Percentiles rank a stretch among this genome's conserved stretches.
These are phyloP conservation scores for Orbicella faveolata DNA, from an alignment of 64 coral and sea anemone species.

Conservation along the genomic window DNA sequence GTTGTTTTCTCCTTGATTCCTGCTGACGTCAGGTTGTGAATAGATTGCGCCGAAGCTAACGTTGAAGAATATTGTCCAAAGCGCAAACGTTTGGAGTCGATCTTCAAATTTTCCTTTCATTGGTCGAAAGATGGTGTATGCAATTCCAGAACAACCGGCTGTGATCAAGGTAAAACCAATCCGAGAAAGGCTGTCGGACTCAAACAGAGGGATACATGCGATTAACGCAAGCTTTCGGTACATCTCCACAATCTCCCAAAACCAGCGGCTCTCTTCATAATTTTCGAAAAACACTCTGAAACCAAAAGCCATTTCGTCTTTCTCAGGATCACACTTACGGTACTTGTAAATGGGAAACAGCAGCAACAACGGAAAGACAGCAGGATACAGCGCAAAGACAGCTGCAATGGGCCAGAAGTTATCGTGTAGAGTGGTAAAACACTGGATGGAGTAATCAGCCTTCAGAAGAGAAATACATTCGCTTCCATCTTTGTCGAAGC, in stretches of 20 bases:
- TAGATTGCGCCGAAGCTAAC: constrained; percentile 4
- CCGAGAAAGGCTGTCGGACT: background rate
- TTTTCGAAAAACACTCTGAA: constrained; percentile 16
- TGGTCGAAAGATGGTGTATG: background rate
- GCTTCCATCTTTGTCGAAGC: background rate
- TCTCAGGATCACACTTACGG: background rate
- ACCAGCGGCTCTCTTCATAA: background rate
- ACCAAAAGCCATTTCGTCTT: background rate
- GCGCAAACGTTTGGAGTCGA: constrained; percentile 7
- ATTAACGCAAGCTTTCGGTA: background rate
- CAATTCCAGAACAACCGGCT: background rate
- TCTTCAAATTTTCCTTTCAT: constrained; percentile 17
- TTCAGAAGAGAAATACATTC: constrained; percentile 33
- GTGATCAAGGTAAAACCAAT: background rate
- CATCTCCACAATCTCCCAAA: constrained; percentile 11
- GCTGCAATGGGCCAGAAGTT: background rate
- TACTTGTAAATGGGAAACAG: constrained; percentile 67
- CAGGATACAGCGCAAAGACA: constrained; percentile 55
- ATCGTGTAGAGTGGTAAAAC: background rate
- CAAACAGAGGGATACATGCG: background rate
- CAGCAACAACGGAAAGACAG: constrained; percentile 63
- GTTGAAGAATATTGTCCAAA: constrained; percentile 18
- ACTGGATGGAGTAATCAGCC: constrained; percentile 37
- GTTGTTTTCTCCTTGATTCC: background rate
- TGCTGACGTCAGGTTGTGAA: background rate